These are phyloP conservation scores for Reticulitermes speratus DNA, from an alignment of 1,140 invertebrate genomes.

Conservation along the genomic window DNA sequence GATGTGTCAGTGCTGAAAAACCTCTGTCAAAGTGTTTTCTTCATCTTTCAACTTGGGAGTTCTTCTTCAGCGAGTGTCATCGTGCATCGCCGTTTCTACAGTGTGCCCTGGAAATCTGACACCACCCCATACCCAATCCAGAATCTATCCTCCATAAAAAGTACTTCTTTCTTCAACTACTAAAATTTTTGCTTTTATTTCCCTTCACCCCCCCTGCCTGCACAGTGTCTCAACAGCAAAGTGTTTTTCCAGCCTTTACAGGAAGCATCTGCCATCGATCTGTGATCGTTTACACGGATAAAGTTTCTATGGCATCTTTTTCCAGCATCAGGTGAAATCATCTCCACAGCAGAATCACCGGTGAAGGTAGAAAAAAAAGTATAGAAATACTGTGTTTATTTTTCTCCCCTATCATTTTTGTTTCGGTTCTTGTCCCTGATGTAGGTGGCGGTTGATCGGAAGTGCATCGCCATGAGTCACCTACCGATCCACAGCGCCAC, in stretches of 20 bases:
- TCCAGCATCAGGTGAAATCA: conserved; percentile 1
- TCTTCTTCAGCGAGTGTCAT: not conserved
- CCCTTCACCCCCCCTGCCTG: not conserved
- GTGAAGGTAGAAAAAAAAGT: conserved; percentile 9
- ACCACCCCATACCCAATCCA: not conserved
- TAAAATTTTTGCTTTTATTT: not conserved
- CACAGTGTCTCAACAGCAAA: not conserved
- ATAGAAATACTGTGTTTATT: not conserved
- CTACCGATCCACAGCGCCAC: not conserved
- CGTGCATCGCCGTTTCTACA: not conserved
- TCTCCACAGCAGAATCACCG: not conserved
- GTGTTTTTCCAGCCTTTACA: not conserved
- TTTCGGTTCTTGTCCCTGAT: conserved; percentile 9
- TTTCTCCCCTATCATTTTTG: not conserved
- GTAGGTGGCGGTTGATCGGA: not conserved
- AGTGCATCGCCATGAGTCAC: not conserved
- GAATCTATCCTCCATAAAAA: not conserved
- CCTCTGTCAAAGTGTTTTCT: not conserved
- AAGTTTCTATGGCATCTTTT: not conserved
- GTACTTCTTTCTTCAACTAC: not conserved
- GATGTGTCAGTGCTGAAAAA: not conserved
- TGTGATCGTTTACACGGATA: not conserved
- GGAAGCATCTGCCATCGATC: not conserved
- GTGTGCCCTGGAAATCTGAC: not conserved
- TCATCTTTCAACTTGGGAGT: not conserved